These are phyloP conservation scores for Uloborus plumipes DNA, from an alignment of 2,888 invertebrate genomes.

Conservation along the genomic window DNA sequence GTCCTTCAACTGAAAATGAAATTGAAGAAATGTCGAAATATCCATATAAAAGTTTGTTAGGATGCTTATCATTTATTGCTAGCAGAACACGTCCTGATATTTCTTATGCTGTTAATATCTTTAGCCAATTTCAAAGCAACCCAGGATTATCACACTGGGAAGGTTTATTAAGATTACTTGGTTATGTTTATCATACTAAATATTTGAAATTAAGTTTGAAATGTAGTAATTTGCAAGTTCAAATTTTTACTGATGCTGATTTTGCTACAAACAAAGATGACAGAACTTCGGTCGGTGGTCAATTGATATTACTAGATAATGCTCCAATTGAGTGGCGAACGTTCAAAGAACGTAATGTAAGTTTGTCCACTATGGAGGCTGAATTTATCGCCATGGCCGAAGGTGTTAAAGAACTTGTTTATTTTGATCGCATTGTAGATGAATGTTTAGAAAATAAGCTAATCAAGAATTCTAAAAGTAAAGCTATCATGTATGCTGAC, in stretches of 20 bases:
- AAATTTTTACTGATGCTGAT: neutral
- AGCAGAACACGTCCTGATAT: neutral
- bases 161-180: neutral
- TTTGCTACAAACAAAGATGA: neutral
- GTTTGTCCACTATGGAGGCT: neutral
- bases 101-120: neutral
- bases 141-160: neutral
- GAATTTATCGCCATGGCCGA: neutral
- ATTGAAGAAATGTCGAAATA: neutral
- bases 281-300: neutral
- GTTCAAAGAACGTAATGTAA: neutral
- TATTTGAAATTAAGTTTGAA: neutral
- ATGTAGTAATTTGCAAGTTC: neutral
- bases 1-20: neutral
- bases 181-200: neutral
- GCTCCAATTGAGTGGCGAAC: slow-evolving; percentile 1
- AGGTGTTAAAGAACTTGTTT: neutral
- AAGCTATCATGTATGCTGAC: no score
- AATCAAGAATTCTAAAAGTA: no score
- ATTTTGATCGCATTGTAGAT: neutral
- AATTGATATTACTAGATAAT: neutral
- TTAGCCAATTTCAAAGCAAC: neutral
- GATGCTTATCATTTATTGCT: neutral
- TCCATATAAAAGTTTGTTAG: neutral
- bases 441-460: no score